Conservation (phyloP, 2,888 invertebrate genomes). For the Lissocephala sabroskyi region DNA sequence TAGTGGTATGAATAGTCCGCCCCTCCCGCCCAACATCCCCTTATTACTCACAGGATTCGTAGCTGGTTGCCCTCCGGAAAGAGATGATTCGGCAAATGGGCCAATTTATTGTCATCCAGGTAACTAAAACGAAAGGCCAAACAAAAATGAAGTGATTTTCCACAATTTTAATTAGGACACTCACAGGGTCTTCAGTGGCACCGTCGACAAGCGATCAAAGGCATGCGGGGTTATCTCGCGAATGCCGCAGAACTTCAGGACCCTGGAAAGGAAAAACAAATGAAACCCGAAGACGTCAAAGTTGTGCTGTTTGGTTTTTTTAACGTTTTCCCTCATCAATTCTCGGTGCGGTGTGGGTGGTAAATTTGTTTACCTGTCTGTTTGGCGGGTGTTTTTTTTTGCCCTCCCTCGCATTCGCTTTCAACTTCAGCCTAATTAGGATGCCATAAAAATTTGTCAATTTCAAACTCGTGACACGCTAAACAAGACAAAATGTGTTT, state of each 20-base stretch:
- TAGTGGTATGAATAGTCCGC: too few relatives aligned
- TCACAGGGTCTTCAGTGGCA: conserved; percentile 67
- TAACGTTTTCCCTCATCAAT: too few relatives aligned
- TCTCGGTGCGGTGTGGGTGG: too few relatives aligned
- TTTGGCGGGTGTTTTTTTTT: not conserved
- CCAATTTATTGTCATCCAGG: conserved; percentile 73
- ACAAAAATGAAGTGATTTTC: not conserved
- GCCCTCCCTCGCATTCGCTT: not conserved
- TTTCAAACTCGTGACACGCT: conserved; percentile 20
- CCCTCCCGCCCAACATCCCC: too few relatives aligned
- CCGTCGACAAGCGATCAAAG: conserved; percentile 66
- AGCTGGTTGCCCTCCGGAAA: conserved; percentile 70
- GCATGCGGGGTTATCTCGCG: conserved; percentile 64
- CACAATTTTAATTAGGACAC: too few relatives aligned
- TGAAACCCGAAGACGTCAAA: too few relatives aligned
- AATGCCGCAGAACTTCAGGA: conserved; percentile 72
- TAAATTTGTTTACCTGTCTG: too few relatives aligned
- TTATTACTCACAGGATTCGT: conserved; percentile 73
- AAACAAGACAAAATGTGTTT: conserved; percentile 19
- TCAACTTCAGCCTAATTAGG: conserved; percentile 19
- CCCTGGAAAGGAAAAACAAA: conserved; percentile 51
- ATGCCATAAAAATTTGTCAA: conserved; percentile 17
- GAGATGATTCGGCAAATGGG: conserved; percentile 67
- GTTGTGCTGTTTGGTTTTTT: too few relatives aligned
- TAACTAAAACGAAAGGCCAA: conserved; percentile 58